Percentiles rank a stretch among this genome's conserved stretches.
Conservation (phyloP, 2,113 vertebrate species). For the Castor canadensis region DNA sequence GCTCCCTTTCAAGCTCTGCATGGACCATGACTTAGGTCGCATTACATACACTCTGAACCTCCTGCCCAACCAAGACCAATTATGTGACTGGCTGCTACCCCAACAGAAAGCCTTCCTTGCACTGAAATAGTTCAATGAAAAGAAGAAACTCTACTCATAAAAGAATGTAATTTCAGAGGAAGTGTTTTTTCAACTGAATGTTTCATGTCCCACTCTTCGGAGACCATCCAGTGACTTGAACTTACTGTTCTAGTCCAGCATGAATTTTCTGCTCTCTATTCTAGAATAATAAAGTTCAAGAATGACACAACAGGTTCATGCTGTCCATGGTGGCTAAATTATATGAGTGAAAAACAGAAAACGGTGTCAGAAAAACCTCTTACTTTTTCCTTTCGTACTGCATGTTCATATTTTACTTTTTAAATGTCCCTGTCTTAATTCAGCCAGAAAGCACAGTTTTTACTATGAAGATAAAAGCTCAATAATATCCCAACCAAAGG, state of each 20-base stretch:
- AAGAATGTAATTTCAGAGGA: not conserved
- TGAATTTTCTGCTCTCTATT: not conserved
- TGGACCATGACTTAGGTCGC: fast-evolving
- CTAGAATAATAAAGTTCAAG: not conserved
- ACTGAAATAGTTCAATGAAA: not conserved
- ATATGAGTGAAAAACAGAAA: not conserved
- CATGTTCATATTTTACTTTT: not conserved
- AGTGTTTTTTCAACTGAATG: not conserved
- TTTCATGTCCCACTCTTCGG: fast-evolving
- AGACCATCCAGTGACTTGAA: fast-evolving
- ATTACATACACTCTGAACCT: fast-evolving
- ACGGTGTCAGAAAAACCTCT: not conserved
- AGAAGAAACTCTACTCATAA: not conserved
- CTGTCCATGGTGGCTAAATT: not conserved
- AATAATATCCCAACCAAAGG: not conserved
- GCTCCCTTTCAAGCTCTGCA: not conserved
- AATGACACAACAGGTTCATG: not conserved
- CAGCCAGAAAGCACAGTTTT: not conserved
- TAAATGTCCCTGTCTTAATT: not conserved
- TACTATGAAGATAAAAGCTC: not conserved
- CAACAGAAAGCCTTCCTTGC: not conserved
- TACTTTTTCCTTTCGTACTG: not conserved
- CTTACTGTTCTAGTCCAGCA: fast-evolving
- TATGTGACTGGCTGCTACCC: fast-evolving
- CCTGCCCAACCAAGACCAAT: not conserved